A percentile compares a stretch with the other conserved stretches of the same genome.
These are phyloP conservation scores for Neodiprion fabricii DNA, from an alignment of 1,140 invertebrate genomes.

Conservation along the genomic window DNA sequence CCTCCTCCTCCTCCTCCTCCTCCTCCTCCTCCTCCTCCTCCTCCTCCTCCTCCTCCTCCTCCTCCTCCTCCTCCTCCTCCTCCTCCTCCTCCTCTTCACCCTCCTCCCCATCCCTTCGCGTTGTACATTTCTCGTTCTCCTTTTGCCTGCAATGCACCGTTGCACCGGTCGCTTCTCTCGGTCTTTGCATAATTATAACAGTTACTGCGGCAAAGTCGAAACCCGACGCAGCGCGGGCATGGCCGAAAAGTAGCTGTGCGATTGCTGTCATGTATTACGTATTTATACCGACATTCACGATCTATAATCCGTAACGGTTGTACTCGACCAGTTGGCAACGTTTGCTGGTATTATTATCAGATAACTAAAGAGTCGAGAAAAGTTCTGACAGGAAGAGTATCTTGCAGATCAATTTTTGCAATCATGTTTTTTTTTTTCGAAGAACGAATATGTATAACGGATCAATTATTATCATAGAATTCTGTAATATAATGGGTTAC, in stretches of 20 bases:
- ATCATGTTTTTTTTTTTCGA: too few species aligned
- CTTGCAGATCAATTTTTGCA: too few species aligned
- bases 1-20: slow-evolving; percentile 39
- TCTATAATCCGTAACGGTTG: neutral
- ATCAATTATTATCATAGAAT: too few species aligned
- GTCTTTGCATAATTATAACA: slow-evolving; percentile 60
- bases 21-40: slow-evolving; percentile 27
- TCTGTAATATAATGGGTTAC: too few species aligned
- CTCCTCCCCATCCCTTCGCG: slow-evolving; percentile 18
- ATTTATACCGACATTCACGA: too few species aligned
- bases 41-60: slow-evolving; percentile 33
- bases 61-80: slow-evolving; percentile 20
- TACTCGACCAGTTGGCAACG: neutral
- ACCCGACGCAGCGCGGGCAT: neutral
- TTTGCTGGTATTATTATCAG: neutral
- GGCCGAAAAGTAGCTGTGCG: neutral
- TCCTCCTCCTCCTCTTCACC: slow-evolving; percentile 17
- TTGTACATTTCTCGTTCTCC: neutral
- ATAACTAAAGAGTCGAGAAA: too few species aligned
- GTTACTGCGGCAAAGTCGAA: slow-evolving; percentile 40
- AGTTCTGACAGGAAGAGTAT: too few species aligned
- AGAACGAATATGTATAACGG: too few species aligned
- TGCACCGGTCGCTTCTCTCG: slow-evolving; percentile 45
- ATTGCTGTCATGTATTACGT: neutral
- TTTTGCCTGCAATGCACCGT: slow-evolving; percentile 43